Percentiles rank a stretch among this genome's conserved stretches.
Evolutionary conservation across 2,113 vertebrate genomes (phyloP).

Genomic region (Arizona elegans): DNA sequence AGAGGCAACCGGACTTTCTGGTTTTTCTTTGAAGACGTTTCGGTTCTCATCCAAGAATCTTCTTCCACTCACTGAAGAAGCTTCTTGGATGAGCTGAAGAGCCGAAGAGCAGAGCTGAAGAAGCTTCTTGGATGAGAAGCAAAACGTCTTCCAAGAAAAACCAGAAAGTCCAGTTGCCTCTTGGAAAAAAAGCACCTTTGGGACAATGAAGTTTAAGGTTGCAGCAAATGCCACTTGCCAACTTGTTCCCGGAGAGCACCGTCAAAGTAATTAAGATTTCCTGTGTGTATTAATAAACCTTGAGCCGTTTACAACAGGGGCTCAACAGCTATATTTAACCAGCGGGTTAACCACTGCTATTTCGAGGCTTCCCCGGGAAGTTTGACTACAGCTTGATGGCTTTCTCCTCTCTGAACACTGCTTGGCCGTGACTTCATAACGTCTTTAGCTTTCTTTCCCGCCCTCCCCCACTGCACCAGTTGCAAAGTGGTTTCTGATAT

Average conservation of each 20-base stretch:
- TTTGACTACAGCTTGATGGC: not conserved
- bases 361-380: not conserved
- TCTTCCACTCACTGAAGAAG: too few relatives aligned
- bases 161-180: too few relatives aligned
- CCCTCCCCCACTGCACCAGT: too few relatives aligned
- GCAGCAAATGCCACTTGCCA: not conserved
- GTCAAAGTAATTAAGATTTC: not conserved
- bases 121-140: too few relatives aligned
- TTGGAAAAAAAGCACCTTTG: too few relatives aligned
- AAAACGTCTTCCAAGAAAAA: too few relatives aligned
- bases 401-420: not conserved
- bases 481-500: not conserved
- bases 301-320: not conserved
- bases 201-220: not conserved
- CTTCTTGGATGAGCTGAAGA: too few relatives aligned
- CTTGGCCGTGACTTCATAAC: not conserved
- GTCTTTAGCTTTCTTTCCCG: not conserved
- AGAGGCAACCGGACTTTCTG: too few relatives aligned
- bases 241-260: not conserved
- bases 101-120: too few relatives aligned
- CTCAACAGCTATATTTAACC: slow-evolving; percentile 24
- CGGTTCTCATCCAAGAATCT: too few relatives aligned
- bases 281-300: not conserved
- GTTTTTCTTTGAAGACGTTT: too few relatives aligned
- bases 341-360: slow-evolving; percentile 10